Conservation (phyloP, 2,888 invertebrate species). For the Seira sanloemensis region DNA sequence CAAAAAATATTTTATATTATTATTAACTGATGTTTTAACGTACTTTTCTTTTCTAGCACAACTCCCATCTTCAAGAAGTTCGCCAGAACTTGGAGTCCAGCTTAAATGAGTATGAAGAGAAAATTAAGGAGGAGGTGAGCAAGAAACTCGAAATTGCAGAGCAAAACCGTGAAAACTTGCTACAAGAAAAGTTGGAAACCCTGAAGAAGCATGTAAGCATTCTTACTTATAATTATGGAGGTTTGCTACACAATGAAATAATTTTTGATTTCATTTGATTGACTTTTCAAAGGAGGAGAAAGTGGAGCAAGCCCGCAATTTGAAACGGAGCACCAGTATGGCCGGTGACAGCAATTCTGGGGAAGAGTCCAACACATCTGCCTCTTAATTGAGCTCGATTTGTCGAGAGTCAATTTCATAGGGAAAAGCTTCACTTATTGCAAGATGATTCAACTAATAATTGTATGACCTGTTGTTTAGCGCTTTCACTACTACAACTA, state of each 20-base stretch:
- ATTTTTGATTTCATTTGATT: neutral
- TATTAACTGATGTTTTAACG: too few relatives aligned
- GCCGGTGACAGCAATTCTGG: conserved; percentile 34
- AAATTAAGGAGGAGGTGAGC: conserved; percentile 78
- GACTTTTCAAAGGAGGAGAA: conserved; percentile 85
- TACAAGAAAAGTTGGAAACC: conserved; percentile 89
- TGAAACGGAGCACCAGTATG: conserved; percentile 77
- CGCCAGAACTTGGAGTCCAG: conserved; percentile 81
- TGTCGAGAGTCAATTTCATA: too few relatives aligned
- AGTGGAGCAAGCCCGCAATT: conserved; percentile 90
- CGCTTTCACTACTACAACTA: conserved; percentile 47
- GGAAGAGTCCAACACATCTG: conserved; percentile 13
- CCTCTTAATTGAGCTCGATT: neutral
- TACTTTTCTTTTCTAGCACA: conserved; percentile 61
- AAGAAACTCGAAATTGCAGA: conserved; percentile 88
- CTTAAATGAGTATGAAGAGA: conserved; percentile 78
- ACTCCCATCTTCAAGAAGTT: conserved; percentile 82
- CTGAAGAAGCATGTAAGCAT: conserved; percentile 87
- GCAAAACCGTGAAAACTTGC: conserved; percentile 89
- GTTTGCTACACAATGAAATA: neutral
- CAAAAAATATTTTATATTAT: too few relatives aligned
- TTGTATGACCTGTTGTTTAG: conserved; percentile 54
- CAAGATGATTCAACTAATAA: conserved; percentile 4
- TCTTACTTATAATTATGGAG: neutral
- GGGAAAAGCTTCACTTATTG: neutral